A percentile compares a stretch with the other conserved stretches of the same genome.
These are phyloP conservation scores for Aplodontia rufa DNA, from an alignment of 2,113 vertebrate species.

Conservation along the genomic window DNA sequence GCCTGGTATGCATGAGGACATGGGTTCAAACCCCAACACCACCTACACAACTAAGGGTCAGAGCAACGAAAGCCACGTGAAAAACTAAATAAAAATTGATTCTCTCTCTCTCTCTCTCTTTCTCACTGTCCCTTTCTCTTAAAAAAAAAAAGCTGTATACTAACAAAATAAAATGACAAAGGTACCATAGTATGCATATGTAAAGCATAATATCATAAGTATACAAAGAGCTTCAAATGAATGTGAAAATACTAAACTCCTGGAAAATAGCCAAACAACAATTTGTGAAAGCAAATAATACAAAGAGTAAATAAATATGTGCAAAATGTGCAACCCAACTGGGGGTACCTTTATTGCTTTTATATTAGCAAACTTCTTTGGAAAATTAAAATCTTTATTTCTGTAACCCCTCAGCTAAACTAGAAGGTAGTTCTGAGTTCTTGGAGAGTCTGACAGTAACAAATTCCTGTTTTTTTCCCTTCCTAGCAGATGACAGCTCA, in stretches of 20 bases:
- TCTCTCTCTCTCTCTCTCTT: no score
- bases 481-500: background rate
- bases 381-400: background rate
- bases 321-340: background rate
- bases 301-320: background rate
- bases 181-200: background rate
- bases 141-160: background rate
- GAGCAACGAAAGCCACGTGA: no score
- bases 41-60: no score
- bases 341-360: background rate
- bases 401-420: background rate
- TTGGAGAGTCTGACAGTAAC: background rate
- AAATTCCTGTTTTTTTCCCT: background rate
- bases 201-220: background rate
- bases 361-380: background rate
- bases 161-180: background rate
- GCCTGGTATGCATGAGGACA: no score
- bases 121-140: no score
- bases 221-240: background rate
- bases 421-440: background rate
- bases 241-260: background rate
- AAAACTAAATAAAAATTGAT: no score
- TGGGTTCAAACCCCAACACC: no score
- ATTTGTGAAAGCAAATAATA: background rate
- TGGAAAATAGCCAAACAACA: constrained; percentile 5